These are phyloP conservation scores for Argyrosomus regius DNA, from an alignment of 2,797 vertebrate genomes.

Conservation along the genomic window DNA sequence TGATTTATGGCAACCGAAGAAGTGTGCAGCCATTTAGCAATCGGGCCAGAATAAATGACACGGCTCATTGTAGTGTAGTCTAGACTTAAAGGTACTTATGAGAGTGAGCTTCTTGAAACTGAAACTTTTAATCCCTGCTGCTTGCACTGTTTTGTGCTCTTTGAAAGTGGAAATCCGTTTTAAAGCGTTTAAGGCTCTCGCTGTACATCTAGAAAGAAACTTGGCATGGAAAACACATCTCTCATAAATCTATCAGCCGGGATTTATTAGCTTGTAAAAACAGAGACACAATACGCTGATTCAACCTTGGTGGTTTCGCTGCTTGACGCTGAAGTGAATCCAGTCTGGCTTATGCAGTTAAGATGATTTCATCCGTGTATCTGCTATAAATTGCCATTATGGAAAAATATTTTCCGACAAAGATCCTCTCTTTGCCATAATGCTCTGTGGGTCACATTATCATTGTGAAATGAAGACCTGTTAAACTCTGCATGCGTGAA, in stretches of 20 bases:
- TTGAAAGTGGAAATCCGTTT: constrained; percentile 3
- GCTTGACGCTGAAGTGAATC: constrained; percentile 26
- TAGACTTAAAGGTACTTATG: neutral
- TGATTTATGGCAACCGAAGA: neutral
- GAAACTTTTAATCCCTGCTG: neutral
- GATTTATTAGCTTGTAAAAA: constrained; percentile 55
- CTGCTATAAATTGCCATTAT: constrained; percentile 3
- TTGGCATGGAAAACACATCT: constrained; percentile 17
- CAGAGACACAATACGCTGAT: constrained; percentile 37
- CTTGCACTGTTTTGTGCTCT: neutral
- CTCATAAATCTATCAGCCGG: constrained; percentile 49
- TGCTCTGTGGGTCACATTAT: neutral
- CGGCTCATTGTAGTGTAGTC: neutral
- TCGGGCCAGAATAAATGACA: neutral
- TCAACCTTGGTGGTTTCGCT: constrained; percentile 54
- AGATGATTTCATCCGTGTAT: constrained; percentile 39
- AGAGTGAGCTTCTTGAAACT: neutral
- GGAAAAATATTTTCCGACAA: constrained; percentile 5
- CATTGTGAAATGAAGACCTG: neutral
- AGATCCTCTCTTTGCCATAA: neutral
- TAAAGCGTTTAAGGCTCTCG: constrained; percentile 11
- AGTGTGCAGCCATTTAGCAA: neutral
- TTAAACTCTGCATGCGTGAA: neutral
- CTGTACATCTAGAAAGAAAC: constrained; percentile 26
- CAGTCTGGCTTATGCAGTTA: constrained; percentile 19